Evolutionary conservation across 2,888 invertebrate species (phyloP), one percentile per base, ranked within the genome.

Genomic region (Hybos culiciformis): DNA sequence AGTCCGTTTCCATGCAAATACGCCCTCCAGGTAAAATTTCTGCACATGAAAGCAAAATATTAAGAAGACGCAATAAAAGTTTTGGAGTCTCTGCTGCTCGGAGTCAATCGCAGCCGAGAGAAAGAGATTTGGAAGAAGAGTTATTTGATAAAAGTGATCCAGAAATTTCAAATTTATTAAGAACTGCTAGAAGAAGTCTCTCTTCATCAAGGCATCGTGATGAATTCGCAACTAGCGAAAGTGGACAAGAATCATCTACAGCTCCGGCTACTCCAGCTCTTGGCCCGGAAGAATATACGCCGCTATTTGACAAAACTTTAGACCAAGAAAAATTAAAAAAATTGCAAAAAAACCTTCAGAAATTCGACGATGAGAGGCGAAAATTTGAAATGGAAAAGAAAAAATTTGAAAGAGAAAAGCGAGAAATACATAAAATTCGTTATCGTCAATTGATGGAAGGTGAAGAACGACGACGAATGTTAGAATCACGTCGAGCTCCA

Each of bases 401-500:
- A 12, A 59, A 59, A 4, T 66, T 62, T 18, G 72, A 70, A 59
- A 67, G 67, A 33, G 67, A 76, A 47, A 70, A 72, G 53, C 71
- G 75, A 7, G 76, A 77, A 19, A 37, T 51, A 17, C 63, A 65
- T 43, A 60, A 60, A 44, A 21, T 60, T 37, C 57, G 61, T 4
- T 56, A 59, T 45, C 61, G 60, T 37, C 63, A 65, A 44, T 53
- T 63, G 46, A 41, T 62, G 33, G 63, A 64, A 45, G 57, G 57
- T 26, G 61, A 63, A 44, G 67, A 66, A 37, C 56, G 61, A 6
- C 61, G 58, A 37, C 56, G 59, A 0, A 43, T 66, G 17, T 48
- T 64, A 4, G 62, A 62, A 42, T 53, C 58, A 15, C 54, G 58
- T 17, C 57, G 57, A 37, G 44, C 59, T 26, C 59, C 63, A 0